A percentile compares a stretch with the other conserved stretches of the same genome.
Conservation (phyloP, 92 coral and sea anemone genomes). For the Porites lobata region DNA sequence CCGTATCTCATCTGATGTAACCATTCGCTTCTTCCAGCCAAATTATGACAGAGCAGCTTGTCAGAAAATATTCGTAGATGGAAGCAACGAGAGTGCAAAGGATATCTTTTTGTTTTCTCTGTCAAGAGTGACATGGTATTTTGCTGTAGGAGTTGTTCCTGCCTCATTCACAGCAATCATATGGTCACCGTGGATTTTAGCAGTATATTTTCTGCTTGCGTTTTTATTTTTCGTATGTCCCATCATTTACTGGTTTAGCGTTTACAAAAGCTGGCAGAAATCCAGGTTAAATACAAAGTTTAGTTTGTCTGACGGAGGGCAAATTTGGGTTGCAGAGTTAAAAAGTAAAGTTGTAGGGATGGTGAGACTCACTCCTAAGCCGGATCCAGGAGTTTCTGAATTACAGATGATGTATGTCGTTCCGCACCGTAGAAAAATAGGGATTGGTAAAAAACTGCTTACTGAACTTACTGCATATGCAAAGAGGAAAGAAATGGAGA, state of each 20-base stretch:
- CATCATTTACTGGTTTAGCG: conserved; percentile 42
- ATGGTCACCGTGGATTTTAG: conserved; percentile 71
- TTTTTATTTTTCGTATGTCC: conserved; percentile 15
- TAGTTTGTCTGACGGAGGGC: conserved; percentile 56
- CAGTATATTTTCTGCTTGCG: conserved; percentile 42
- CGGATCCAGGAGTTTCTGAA: conserved; percentile 58
- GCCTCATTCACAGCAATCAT: conserved; percentile 50
- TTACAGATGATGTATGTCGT: conserved; percentile 73
- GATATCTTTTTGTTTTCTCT: conserved; percentile 38
- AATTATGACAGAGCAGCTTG: conserved; percentile 55
- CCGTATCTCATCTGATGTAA: neutral
- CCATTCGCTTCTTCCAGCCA: conserved; percentile 72
- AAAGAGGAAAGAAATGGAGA: conserved; percentile 47
- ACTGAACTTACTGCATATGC: conserved; percentile 58
- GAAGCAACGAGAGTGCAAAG: conserved; percentile 37
- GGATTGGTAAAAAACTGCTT: conserved; percentile 73
- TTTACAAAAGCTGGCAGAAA: conserved; percentile 34
- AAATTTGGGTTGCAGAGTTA: conserved; percentile 71
- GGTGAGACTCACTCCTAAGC: conserved; percentile 60
- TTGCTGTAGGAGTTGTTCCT: conserved; percentile 40
- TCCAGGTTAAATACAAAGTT: conserved; percentile 56
- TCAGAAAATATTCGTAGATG: conserved; percentile 69
- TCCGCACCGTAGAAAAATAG: conserved; percentile 40
- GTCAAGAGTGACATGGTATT: conserved; percentile 55
- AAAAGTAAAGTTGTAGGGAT: conserved; percentile 68